Evolutionary conservation across 2,888 invertebrate species (phyloP).

Genomic region (Sphaerophoria taeniata): DNA sequence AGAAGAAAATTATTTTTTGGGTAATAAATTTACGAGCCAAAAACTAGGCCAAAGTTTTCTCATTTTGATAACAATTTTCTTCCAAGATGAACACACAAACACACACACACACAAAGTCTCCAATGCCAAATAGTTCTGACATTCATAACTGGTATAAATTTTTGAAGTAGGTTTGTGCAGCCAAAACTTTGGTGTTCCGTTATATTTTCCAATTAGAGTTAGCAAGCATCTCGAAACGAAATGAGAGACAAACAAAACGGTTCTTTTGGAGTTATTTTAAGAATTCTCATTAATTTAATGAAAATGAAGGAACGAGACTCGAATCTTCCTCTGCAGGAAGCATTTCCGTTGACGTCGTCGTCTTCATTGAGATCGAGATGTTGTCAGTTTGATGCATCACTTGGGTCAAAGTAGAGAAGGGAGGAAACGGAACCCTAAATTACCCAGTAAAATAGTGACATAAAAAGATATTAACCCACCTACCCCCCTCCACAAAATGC

Average conservation of each 20-base stretch:
- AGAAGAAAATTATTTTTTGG: slow-evolving; percentile 37
- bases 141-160: slow-evolving; percentile 36
- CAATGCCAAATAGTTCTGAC: slow-evolving; percentile 48
- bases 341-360: not conserved
- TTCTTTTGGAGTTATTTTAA: slow-evolving; percentile 24
- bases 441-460: slow-evolving; percentile 18
- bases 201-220: slow-evolving; percentile 45
- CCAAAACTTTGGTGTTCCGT: slow-evolving; percentile 18
- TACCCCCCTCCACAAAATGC: not conserved
- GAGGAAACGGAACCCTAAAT: not conserved
- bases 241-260: not conserved
- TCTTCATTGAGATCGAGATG: not conserved
- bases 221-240: not conserved
- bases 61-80: slow-evolving; percentile 62
- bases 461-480: slow-evolving; percentile 20
- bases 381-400: slow-evolving; percentile 22
- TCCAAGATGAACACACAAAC: not conserved
- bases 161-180: slow-evolving; percentile 12
- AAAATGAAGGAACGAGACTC: slow-evolving; percentile 5
- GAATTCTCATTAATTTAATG: slow-evolving; percentile 45
- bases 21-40: slow-evolving; percentile 48
- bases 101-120: not conserved
- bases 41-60: slow-evolving; percentile 72
- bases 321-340: not conserved
- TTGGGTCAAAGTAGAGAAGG: not conserved